These are phyloP conservation scores for Byasa hedistus DNA, from an alignment of 2,888 invertebrate species.

Conservation along the genomic window DNA sequence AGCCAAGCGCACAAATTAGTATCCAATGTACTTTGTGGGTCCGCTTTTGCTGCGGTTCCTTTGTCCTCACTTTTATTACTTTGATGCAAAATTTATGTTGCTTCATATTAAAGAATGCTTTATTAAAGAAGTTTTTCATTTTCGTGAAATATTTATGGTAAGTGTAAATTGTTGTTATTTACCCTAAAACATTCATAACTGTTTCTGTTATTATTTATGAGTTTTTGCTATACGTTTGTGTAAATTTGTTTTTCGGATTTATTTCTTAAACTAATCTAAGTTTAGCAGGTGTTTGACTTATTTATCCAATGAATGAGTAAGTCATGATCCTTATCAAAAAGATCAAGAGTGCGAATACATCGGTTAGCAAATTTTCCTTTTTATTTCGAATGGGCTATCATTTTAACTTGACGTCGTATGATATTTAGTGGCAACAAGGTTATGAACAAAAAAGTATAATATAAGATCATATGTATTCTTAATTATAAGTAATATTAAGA, in stretches of 20 bases:
- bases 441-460: too few relatives aligned
- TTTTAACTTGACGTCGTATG: too few relatives aligned
- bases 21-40: conserved; percentile 1
- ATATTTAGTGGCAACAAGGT: too few relatives aligned
- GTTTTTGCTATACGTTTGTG: neutral
- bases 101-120: neutral
- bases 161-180: neutral
- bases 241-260: neutral
- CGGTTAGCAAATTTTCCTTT: too few relatives aligned
- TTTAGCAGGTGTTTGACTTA: neutral
- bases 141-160: neutral
- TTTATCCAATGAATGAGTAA: too few relatives aligned
- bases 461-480: too few relatives aligned
- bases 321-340: too few relatives aligned
- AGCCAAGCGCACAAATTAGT: conserved; percentile 1
- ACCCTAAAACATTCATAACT: too few relatives aligned
- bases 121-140: conserved; percentile 2
- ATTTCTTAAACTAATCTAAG: neutral
- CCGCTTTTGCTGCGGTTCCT: conserved; percentile 6
- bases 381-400: too few relatives aligned
- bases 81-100: conserved; percentile 4
- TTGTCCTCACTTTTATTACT: conserved; percentile 5
- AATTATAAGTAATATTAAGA: too few relatives aligned
- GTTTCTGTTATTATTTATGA: neutral
- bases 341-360: too few relatives aligned